Base-by-base conservation (phyloP, 2,888 invertebrate genomes). In the Yponomeuta plumbellus region DNA sequence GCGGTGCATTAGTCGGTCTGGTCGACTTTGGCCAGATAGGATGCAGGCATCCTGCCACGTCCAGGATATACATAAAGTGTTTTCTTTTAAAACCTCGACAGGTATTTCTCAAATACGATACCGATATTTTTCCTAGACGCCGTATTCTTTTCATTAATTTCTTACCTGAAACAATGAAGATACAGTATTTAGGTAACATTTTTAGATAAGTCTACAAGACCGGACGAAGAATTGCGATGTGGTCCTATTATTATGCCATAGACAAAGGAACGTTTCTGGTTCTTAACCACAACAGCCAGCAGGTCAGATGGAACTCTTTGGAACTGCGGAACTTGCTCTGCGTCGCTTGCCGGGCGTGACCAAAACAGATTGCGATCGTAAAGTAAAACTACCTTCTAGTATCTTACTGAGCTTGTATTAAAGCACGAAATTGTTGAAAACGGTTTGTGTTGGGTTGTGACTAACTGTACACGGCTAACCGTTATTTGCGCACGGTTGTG, bases 151-250 rank as follows among this genome's bases (percentile, higher is more conserved):
- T 52, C 44, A 52, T 52, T 17, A 52, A 11, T 58, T 67, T 61
- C 79, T 80, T 83, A 83, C 83, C 81, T 83, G 79, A 64, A 82
- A 80, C 77, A 77, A 81, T 75, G 74, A 70, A 77, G 80, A 69
- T 57, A 52, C 63, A 68, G 67, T 44, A 52, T 66, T 61, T 61
- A 61, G 23, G 5, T 8, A 34, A 34, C 5, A 8, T 34, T 34
- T 5, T 26, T n/a, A 34, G 23, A 61, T 8, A 11, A 22, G 13
- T 23, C 23, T 17, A 17, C 44, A 52, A 52, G 13, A 52, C 17
- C 44, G 44, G 44, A 52, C 44, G 44, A 52, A 52, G 13, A 0
- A 52, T 34, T 34, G 34, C 34, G 34, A 34, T 34, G 34, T 34
- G 34, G 44, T 17, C 44, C 44, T 52, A 52, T 17, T 17, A 52